phyloP scores from a whole-genome alignment of 2,113 vertebrate species.

The Eubucco bourcierii region DNA sequence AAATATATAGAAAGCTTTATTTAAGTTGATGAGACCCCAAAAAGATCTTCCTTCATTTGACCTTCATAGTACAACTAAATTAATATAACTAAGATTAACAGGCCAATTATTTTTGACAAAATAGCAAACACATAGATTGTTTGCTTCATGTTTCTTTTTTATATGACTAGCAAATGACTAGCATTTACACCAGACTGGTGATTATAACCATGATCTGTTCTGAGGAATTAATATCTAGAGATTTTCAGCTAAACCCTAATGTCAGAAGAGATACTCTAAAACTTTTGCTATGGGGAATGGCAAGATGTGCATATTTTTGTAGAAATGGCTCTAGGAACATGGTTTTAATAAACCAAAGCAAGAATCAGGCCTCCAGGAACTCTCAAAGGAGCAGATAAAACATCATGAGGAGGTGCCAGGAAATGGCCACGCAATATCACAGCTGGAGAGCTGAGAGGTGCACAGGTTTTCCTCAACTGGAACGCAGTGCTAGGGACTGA shows the following conservation, averaged over 20 bases:
- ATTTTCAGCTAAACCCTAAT: background rate
- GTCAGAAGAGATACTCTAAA: background rate
- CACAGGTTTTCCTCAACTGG: background rate
- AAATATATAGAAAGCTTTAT: background rate
- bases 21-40: background rate
- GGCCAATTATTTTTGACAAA: constrained; percentile 30
- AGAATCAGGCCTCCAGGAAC: background rate
- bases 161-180: background rate
- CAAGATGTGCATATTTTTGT: background rate
- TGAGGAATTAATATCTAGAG: background rate
- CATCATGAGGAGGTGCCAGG: background rate
- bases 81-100: constrained; percentile 9
- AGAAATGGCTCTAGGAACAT: background rate
- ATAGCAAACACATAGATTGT: background rate
- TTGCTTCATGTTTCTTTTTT: background rate
- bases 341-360: background rate
- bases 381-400: background rate
- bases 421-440: fast-evolving
- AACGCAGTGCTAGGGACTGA: fast-evolving
- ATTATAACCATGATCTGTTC: background rate
- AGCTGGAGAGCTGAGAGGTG: fast-evolving
- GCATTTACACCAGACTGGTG: background rate
- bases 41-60: constrained; percentile 10
- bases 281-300: fast-evolving
- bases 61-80: background rate